Evolutionary conservation across 2,888 invertebrate genomes (phyloP).

Genomic region (Nezara viridula): DNA sequence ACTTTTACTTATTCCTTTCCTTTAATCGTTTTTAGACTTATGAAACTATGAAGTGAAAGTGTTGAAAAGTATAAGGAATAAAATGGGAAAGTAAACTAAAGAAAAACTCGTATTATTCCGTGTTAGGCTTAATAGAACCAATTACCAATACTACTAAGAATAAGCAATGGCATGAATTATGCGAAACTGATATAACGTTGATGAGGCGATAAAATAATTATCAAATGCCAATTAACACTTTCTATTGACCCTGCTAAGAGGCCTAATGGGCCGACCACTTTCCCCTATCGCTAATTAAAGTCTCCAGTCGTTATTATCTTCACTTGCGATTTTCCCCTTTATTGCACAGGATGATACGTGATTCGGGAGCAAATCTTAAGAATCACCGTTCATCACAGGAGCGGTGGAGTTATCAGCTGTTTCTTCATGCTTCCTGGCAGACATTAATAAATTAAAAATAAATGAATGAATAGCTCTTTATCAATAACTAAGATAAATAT

Average conservation of each 20-base stretch:
- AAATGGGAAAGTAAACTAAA: not conserved
- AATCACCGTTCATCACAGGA: not conserved
- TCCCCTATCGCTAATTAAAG: conserved; percentile 4
- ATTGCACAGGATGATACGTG: not conserved
- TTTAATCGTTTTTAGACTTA: too few species aligned
- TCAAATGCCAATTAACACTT: not conserved
- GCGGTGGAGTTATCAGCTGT: not conserved
- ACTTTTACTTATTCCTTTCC: too few species aligned
- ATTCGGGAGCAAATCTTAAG: not conserved
- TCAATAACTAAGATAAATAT: too few species aligned
- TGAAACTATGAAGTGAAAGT: not conserved
- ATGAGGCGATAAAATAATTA: conserved; percentile 3
- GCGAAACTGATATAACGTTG: not conserved
- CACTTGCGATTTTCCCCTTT: conserved; percentile 3
- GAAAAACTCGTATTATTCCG: not conserved
- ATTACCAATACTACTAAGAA: not conserved
- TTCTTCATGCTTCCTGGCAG: not conserved
- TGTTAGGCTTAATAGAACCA: not conserved
- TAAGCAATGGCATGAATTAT: not conserved
- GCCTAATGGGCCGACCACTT: not conserved
- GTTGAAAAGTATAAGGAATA: not conserved
- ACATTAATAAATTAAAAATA: too few species aligned
- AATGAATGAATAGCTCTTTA: too few species aligned
- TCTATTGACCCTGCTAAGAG: not conserved
- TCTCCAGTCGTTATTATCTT: not conserved